Conservation (phyloP, 1,140 invertebrate species). For the Calephelis nemesis region DNA sequence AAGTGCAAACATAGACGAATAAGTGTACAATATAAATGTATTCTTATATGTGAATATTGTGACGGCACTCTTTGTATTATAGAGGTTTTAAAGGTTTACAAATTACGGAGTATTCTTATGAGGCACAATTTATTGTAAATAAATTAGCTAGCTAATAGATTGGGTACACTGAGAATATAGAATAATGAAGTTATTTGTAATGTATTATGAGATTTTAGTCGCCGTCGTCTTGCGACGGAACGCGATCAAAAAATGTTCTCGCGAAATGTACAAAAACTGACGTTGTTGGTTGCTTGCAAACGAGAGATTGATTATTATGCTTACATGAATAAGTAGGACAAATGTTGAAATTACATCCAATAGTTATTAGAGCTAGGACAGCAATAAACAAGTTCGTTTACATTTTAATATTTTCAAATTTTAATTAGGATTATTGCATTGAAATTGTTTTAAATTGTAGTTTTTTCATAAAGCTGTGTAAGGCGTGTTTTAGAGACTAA, state of each 20-base stretch:
- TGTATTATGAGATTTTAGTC: constrained; percentile 41
- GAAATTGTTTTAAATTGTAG: constrained; percentile 10
- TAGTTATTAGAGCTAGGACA: constrained; percentile 31
- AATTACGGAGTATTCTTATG: constrained; percentile 58
- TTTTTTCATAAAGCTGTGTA: neutral
- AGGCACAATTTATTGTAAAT: constrained; percentile 78
- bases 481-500: neutral
- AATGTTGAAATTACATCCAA: constrained; percentile 45
- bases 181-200: constrained; percentile 42
- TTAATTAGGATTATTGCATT: constrained; percentile 15
- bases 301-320: constrained; percentile 50
- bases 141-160: constrained; percentile 64
- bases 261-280: constrained; percentile 55
- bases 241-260: constrained; percentile 33
- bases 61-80: constrained; percentile 72
- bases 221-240: constrained; percentile 30
- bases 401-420: constrained; percentile 16
- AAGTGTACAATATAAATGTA: constrained; percentile 71
- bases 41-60: constrained; percentile 73
- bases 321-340: constrained; percentile 56
- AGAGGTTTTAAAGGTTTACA: constrained; percentile 55
- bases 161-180: constrained; percentile 53
- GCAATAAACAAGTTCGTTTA: constrained; percentile 11
- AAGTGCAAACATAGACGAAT: constrained; percentile 74
- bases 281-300: constrained; percentile 41